Base-by-base conservation (phyloP, 92 coral and sea anemone species). In the Scolanthus callimorphus region DNA sequence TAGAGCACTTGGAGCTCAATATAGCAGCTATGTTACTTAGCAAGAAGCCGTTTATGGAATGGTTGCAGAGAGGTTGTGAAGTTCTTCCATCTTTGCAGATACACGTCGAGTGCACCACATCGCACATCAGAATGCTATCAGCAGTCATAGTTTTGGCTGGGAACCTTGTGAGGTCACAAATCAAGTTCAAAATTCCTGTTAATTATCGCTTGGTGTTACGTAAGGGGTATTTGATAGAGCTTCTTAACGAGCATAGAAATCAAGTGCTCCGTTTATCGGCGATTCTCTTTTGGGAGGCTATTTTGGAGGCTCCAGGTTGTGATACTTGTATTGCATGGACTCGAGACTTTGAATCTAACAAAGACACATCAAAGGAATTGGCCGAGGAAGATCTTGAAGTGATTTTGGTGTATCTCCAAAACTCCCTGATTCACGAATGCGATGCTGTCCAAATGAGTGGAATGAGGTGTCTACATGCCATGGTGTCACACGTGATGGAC, bases 331-430 rank as follows among this genome's bases (percentile, higher is more conserved):
- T n/a, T n/a, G n/a, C n/a, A n/a, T n/a, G n/a, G n/a, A n/a, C n/a
- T n/a, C n/a, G n/a, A n/a, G n/a, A n/a, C n/a, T n/a, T n/a, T n/a
- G n/a, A n/a, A n/a, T n/a, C n/a, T n/a, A n/a, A n/a, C n/a, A n/a
- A n/a, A n/a, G n/a, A n/a, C n/a, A n/a, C n/a, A n/a, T n/a, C n/a
- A 45, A 45, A 24, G 3, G 3, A 17, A 29, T n/a, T 53, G 20
- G 54, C 67, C 4, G 74, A 61, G 24, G 38, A 21, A 28, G 87
- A 81, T 45, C 63, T 34, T 20, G 47, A 67, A 29, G 79, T 78
- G 45, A 52, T 94, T 44, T 57, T 84, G 28, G 76, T 81, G 45
- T 80, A 75, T 53, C 62, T 94, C 29, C 96, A 94, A 82, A 94
- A 94, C 57, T 74, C 79, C 8, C 37, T 94, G 17, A 66, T 84